Evolutionary conservation across 2,113 vertebrate species (phyloP), one percentile per base, ranked within the genome.

Genomic region (Coptodon rendalli): DNA sequence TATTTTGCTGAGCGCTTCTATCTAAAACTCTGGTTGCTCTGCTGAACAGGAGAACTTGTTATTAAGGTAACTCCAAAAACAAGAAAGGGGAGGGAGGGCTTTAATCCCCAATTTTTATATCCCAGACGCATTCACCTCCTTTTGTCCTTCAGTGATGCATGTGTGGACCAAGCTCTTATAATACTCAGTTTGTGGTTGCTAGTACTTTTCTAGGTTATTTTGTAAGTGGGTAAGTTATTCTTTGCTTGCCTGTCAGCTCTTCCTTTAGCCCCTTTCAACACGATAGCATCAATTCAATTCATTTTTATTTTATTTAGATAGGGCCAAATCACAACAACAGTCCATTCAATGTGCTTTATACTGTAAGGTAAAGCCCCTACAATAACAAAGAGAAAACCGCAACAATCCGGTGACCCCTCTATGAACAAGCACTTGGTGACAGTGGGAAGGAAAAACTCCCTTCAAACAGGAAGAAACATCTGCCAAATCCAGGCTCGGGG

Each of bases 31-130:
- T 61, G 27, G 50, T 80, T 48, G 66, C 76, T 88, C 81, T 27
- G 31, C 85, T 76, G 63, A 90, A 86, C 56, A 84, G 83, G 27
- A 68, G 59, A 76, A 85, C 48, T 83, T 83, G 80, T 87, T 94
- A 90, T 91, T 63, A 76, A 79, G 68, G 83, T 80, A 73, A 86
- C 45, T 40, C 86, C 48, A 68, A 68, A 50, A 36, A 12, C 34
- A 68, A 40, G 63, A 86, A 43, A 84, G 36, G 54, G 57, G 27
- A 36, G 34, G 50, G 36, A 9, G 36, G 48, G 71, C 11, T 14
- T 36, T 57, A 86, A 54, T 82, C 29, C 45, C 12, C 9, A 11
- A 68, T 4, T 79, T 84, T 81, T 27, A 43, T 29, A 63, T 84
- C 66, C 48, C 54, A 63, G 56, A 45, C 12, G 6, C 34, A 81